These are phyloP conservation scores for Xylophagus ater DNA, from an alignment of 2,888 invertebrate genomes.

Conservation along the genomic window DNA sequence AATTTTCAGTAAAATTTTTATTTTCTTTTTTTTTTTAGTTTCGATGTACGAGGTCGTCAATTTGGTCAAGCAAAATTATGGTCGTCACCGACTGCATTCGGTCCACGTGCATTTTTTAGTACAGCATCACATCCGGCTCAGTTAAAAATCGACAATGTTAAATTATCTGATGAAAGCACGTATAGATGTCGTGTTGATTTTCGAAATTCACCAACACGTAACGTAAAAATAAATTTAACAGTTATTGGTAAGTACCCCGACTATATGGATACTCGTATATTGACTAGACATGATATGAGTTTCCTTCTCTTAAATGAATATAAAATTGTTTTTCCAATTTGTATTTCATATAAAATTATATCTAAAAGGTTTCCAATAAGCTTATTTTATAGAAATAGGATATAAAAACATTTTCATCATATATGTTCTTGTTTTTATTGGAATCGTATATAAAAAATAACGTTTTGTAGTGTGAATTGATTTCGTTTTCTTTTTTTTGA, in stretches of 20 bases:
- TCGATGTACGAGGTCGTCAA: constrained; percentile 63
- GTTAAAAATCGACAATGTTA: constrained; percentile 53
- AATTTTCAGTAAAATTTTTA: too few species aligned
- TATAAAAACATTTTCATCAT: too few species aligned
- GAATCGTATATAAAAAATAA: too few species aligned
- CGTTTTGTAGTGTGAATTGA: too few species aligned
- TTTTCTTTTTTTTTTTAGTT: constrained; percentile 40
- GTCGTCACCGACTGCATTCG: constrained; percentile 65
- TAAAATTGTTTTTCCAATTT: too few species aligned
- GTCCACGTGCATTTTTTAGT: constrained; percentile 73
- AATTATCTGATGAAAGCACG: constrained; percentile 53
- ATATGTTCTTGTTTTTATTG: too few species aligned
- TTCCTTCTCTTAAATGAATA: too few species aligned
- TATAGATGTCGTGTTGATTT: constrained; percentile 66
- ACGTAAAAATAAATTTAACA: constrained; percentile 61
- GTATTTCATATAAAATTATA: too few species aligned
- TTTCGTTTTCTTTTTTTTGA: too few species aligned
- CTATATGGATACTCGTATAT: background rate
- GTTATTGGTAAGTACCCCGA: constrained; percentile 52
- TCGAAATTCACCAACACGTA: constrained; percentile 59
- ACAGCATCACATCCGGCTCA: constrained; percentile 70
- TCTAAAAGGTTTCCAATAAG: too few species aligned
- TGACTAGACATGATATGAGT: too few species aligned
- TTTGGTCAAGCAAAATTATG: constrained; percentile 68
- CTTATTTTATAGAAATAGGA: too few species aligned